Base-by-base conservation (phyloP, 2,888 invertebrate species). In the Eulithis prunata region DNA sequence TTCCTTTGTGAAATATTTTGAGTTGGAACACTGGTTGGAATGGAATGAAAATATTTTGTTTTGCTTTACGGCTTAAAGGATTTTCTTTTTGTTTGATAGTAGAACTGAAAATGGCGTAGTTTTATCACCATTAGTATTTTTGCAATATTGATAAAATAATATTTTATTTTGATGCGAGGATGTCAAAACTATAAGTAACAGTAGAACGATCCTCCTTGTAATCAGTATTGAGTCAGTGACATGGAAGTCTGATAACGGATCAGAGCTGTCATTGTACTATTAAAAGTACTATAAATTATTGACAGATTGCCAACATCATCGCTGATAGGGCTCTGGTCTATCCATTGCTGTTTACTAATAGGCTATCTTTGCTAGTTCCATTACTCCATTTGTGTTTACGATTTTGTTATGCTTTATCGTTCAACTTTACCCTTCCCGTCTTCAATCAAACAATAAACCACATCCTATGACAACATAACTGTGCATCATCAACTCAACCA, bases 11-110 rank as follows among this genome's bases (percentile, higher is more conserved):
- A 64, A 56, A 66, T 62, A 51, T 57, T 70, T 66, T 55, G 28
- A 63, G 67, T 57, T 61, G 54, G 47, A 57, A 52, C 49, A 64
- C 53, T 53, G 53, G 53, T 61, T 45, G 21, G 59, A 55, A 59
- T 45, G 36, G 46, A 64, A 64, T 51, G 21, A 65, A 62, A 70
- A 62, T 62, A 66, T 71, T 71, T 70, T 64, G 47, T 55, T 55
- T 55, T 61, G 49, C n/a, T 49, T 55, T 47, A 49, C 47, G 36
- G 36, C 32, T 14, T 51, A 21, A 11, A 41, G 14, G 14, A 21
- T 21, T 45, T 41, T 10, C 10, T 8, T 41, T 41, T 8, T 41
- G 41, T 41, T 10, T 41, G 41, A 41, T 0, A 8, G 41, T 41
- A 38, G 10, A 38, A 38, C 38, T 38, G 38, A 49, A 7, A 47